Evolutionary conservation across 2,113 vertebrate genomes (phyloP), one percentile per base, ranked within the genome.

Genomic region (Cheirogaleus medius): DNA sequence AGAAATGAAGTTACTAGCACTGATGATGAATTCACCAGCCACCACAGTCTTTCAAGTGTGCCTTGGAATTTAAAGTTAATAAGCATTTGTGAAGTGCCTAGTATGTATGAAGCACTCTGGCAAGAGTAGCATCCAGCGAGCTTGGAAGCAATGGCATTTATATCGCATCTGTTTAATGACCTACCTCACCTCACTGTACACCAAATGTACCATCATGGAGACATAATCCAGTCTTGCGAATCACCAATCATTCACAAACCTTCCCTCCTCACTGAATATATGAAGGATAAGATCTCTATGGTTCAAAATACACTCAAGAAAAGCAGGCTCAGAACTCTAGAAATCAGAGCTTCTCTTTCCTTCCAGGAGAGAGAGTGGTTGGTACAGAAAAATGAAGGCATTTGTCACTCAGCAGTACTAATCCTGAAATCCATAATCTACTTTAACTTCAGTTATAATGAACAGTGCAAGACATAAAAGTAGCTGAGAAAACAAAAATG

Each of bases 401-500:
- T 47, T 58, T 0, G 0, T 52, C 78, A 44, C 60, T 71, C 29
- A 37, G 6, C 21, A 69, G 64, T 9, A 47, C 42, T 68, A 49
- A 52, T 56, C 60, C 69, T 92, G 56, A 42, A 66, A 32, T 54
- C 47, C 66, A 74, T 68, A 3, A 69, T 47, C 91, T 69, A 44
- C 56, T 88, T 76, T 10, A 73, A 92, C 66, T 81, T 94, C 69
- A 94, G 80, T n/a, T 90, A 60, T 14, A 49, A 63, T 1, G 39
- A 81, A 52, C 64, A 81, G 9, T 71, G n/a, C 60, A 66, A 94
- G 54, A 54, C 25, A 8, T 56, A 58, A 42, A 85, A 63, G 56
- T 68, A 80, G 86, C 68, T 80, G 44, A 94, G 42, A 86, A 96
- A 90, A 94, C 37, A 95, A 2, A 52, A 84, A 29, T 29, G 9